Conservation (phyloP, 2,113 vertebrate species). For the Microcebus lehilahytsara region DNA sequence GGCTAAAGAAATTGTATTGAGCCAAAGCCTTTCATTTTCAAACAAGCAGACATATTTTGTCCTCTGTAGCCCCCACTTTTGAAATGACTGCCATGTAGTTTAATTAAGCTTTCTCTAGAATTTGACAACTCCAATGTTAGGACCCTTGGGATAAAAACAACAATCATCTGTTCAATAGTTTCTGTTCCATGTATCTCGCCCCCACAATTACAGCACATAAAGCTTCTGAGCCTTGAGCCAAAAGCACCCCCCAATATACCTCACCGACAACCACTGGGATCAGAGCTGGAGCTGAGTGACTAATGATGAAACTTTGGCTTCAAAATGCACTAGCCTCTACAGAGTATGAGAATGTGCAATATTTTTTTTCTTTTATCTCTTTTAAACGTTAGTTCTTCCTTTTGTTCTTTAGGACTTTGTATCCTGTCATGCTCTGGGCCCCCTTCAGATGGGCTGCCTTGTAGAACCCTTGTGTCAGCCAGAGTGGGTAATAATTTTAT, state of each 20-base stretch:
- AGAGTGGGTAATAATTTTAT: not conserved
- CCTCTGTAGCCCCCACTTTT: not conserved
- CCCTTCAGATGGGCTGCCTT: not conserved
- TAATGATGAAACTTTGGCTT: not conserved
- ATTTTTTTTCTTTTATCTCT: not conserved
- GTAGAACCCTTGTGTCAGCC: not conserved
- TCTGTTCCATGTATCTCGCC: not conserved
- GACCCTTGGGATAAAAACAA: not conserved
- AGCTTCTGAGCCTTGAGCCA: not conserved
- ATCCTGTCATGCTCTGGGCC: not conserved
- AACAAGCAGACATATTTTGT: not conserved
- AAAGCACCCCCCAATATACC: not conserved
- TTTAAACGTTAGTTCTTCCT: conserved; percentile 6
- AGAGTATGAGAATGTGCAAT: not conserved
- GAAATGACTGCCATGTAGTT: not conserved
- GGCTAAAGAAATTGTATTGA: not conserved
- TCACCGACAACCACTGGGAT: not conserved
- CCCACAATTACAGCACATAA: too few species aligned
- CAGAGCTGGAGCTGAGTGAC: not conserved
- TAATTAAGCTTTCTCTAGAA: not conserved
- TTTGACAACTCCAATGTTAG: not conserved
- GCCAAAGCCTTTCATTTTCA: not conserved
- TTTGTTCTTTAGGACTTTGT: not conserved
- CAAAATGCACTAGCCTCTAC: not conserved
- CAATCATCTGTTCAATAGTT: not conserved